Evolutionary conservation across 2,797 vertebrate genomes (phyloP).

Genomic region (Prunella strophiata): DNA sequence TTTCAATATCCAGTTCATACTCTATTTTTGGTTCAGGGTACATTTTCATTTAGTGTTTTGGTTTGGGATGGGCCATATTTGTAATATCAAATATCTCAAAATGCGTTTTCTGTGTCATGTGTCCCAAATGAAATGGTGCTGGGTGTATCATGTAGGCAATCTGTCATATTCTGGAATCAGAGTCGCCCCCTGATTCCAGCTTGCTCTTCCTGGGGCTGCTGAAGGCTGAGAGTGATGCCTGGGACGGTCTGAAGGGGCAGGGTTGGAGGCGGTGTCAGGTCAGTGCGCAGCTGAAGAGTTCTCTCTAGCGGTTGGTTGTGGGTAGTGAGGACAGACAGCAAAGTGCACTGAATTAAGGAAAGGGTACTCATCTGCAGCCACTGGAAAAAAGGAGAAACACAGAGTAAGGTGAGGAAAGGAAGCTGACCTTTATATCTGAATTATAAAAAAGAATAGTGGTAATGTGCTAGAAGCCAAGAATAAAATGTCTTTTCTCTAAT

Average conservation of each 20-base stretch:
- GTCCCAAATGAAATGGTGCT: not conserved
- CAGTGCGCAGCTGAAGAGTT: constrained; percentile 43
- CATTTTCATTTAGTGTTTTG: not conserved
- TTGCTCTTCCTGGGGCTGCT: not conserved
- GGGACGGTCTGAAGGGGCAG: not conserved
- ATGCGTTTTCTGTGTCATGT: not conserved
- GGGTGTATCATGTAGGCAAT: not conserved
- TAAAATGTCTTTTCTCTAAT: not conserved
- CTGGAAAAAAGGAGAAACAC: not conserved
- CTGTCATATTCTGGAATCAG: not conserved
- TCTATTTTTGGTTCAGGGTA: not conserved
- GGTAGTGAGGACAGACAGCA: not conserved
- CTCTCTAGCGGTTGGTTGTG: constrained; percentile 52
- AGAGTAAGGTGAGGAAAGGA: not conserved
- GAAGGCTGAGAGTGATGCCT: not conserved
- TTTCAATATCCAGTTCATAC: constrained; percentile 12
- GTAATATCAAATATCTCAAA: not conserved
- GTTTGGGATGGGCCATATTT: not conserved
- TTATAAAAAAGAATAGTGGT: not conserved
- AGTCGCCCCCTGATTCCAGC: not conserved
- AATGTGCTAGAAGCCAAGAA: not conserved
- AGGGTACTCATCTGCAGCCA: not conserved
- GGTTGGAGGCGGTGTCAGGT: not conserved
- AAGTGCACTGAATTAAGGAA: not conserved
- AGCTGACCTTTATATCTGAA: not conserved